phyloP scores from a whole-genome alignment of 1,140 invertebrate genomes.

The Leguminivora glycinivorella region DNA sequence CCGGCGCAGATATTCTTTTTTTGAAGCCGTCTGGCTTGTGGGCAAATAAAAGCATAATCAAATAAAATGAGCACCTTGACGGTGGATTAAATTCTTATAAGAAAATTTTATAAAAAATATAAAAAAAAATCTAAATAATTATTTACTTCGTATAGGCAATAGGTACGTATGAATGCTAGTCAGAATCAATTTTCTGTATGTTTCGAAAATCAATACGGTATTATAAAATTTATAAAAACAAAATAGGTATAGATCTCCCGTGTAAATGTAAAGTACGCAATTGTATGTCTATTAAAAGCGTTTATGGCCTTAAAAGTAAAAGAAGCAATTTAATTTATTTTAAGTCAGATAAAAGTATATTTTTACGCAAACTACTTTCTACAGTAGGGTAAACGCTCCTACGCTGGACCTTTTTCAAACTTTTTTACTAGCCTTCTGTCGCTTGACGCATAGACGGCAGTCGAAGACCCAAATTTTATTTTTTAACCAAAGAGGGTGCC shows the following conservation, averaged over 20 bases:
- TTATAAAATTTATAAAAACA: too few species aligned
- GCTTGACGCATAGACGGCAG: slow-evolving; percentile 30
- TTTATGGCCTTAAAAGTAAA: background rate
- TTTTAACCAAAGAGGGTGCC: slow-evolving; percentile 37
- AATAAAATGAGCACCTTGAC: slow-evolving; percentile 37
- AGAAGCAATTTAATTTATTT: background rate
- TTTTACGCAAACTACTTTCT: background rate
- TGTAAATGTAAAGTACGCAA: too few species aligned
- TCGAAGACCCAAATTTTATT: slow-evolving; percentile 32
- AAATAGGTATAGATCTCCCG: too few species aligned
- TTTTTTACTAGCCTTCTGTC: slow-evolving; percentile 39
- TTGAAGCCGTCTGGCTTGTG: slow-evolving; percentile 30
- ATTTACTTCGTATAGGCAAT: too few species aligned
- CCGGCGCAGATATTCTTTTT: slow-evolving; percentile 55
- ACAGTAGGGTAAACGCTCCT: slow-evolving; percentile 1
- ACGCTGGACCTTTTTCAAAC: slow-evolving; percentile 29
- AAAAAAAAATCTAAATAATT: too few species aligned
- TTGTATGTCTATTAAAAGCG: too few species aligned
- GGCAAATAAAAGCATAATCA: slow-evolving; percentile 37
- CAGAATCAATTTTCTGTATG: too few species aligned
- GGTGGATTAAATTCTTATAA: background rate
- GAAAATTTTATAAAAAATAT: background rate
- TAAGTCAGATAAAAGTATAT: background rate
- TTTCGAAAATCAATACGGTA: too few species aligned
- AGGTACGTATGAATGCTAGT: too few species aligned